Conservation (phyloP, 2,113 vertebrate species). For the Sialia sialis region DNA sequence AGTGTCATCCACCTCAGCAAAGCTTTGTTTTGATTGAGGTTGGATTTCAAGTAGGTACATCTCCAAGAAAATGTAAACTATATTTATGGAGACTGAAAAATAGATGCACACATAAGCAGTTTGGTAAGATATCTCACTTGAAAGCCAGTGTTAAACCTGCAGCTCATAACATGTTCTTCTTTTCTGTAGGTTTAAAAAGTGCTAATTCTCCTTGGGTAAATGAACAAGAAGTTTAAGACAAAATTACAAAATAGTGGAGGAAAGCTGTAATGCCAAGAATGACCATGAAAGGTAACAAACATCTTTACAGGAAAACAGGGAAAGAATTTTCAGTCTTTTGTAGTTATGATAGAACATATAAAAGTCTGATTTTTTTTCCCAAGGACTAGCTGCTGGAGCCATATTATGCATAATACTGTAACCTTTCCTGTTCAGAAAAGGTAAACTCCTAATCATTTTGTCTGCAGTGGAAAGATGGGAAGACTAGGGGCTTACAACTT, state of each 20-base stretch:
- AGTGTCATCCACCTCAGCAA: not conserved
- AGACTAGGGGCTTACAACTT: not conserved
- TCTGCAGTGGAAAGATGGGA: not conserved
- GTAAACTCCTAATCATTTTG: not conserved
- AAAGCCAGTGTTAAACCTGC: not conserved
- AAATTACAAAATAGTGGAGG: not conserved
- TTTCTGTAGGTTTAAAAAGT: not conserved
- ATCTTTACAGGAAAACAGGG: not conserved
- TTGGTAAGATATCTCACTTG: not conserved
- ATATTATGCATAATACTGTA: not conserved
- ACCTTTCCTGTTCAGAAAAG: not conserved
- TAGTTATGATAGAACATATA: not conserved
- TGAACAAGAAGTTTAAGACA: not conserved
- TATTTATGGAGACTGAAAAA: not conserved
- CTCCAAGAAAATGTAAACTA: not conserved
- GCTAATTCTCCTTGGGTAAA: not conserved
- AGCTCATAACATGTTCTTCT: not conserved
- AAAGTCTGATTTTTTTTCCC: not conserved
- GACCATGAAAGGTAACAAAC: not conserved
- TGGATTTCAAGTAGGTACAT: not conserved
- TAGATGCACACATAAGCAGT: not conserved
- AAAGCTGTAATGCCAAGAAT: not conserved
- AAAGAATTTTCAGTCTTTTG: not conserved
- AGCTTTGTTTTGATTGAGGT: not conserved
- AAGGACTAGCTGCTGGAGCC: not conserved